Evolutionary conservation across 2,113 vertebrate species (phyloP).

Genomic region (Calyptommatus sinebrachiatus): DNA sequence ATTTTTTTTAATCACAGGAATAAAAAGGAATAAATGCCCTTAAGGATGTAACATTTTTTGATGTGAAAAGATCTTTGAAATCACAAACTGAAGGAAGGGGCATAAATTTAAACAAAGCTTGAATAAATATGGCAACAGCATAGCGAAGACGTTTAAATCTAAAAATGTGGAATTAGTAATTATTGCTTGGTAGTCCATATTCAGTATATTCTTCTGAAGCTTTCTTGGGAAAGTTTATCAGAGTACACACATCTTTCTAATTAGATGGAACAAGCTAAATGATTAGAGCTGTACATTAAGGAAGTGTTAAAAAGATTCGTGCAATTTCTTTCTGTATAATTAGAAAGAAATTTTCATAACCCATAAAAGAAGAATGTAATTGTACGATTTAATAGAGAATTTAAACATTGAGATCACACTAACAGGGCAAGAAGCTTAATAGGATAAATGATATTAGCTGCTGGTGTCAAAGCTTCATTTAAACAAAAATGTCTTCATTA

Average conservation of each 20-base stretch:
- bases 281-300: slow-evolving; percentile 59
- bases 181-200: slow-evolving; percentile 60
- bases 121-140: slow-evolving; percentile 8
- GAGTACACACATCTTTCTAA: slow-evolving; percentile 66
- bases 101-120: no score
- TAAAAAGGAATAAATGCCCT: not conserved
- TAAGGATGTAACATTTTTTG: not conserved
- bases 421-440: slow-evolving; percentile 79
- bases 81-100: no score
- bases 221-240: slow-evolving; percentile 62
- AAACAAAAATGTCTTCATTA: slow-evolving; percentile 80
- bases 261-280: slow-evolving; percentile 65
- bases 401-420: slow-evolving; percentile 81
- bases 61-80: not conserved
- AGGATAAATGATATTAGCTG: slow-evolving; percentile 78
- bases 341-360: slow-evolving; percentile 68
- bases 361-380: slow-evolving; percentile 74
- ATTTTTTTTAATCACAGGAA: not conserved
- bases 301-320: slow-evolving; percentile 67
- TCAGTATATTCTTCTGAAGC: slow-evolving; percentile 57
- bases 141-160: not conserved
- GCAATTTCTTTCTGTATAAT: slow-evolving; percentile 68
- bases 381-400: slow-evolving; percentile 77
- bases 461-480: slow-evolving; percentile 84
- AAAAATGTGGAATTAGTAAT: slow-evolving; percentile 43